These are phyloP conservation scores for Lates japonicus DNA, from an alignment of 2,797 vertebrate species.

Conservation along the genomic window DNA sequence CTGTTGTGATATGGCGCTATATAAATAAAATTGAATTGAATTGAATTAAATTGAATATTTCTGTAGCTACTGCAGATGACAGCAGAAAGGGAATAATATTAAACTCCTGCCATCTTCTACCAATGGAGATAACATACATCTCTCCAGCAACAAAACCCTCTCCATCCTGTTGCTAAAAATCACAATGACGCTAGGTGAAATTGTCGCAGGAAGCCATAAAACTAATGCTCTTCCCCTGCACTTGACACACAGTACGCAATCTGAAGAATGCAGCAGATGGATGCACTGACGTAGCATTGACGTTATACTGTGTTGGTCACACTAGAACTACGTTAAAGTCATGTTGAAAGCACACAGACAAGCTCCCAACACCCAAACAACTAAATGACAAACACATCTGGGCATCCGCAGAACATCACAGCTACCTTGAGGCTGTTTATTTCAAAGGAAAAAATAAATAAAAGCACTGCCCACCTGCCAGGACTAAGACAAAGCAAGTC, in stretches of 20 bases:
- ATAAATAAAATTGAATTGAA: no score
- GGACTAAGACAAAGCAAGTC: not conserved
- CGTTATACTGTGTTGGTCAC: not conserved
- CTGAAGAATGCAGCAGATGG: conserved; percentile 3
- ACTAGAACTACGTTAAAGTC: not conserved
- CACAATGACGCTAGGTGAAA: not conserved
- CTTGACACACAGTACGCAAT: not conserved
- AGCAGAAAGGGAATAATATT: not conserved
- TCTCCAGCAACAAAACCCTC: not conserved
- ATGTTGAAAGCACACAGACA: not conserved
- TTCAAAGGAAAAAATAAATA: not conserved
- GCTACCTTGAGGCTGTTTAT: not conserved
- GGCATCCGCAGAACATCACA: conserved; percentile 4
- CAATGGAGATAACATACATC: not conserved
- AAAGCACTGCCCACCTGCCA: not conserved
- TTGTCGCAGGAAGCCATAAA: not conserved
- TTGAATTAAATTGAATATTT: no score
- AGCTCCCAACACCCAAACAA: not conserved
- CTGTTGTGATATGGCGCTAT: no score
- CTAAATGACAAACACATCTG: not conserved
- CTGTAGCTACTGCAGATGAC: not conserved
- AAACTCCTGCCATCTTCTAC: not conserved
- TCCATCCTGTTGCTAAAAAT: not conserved
- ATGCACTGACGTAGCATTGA: conserved; percentile 3
- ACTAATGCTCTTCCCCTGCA: not conserved